Percentiles rank a stretch among this genome's conserved stretches.
phyloP scores from a whole-genome alignment of 30 jellyfish, hydroid and myxozoan species.

The Pelagia noctiluca region DNA sequence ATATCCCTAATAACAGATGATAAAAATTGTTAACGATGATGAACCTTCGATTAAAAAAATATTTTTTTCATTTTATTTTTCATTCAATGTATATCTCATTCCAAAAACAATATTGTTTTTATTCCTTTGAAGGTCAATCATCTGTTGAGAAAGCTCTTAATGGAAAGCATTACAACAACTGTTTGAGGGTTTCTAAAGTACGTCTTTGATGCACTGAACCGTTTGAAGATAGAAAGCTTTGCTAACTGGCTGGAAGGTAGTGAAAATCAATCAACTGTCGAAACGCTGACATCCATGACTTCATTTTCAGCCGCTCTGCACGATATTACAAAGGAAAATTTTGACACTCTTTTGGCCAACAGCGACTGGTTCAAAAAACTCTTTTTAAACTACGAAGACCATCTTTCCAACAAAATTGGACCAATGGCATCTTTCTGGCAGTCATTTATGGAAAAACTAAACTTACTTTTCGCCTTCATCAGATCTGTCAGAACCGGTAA shows the following conservation, averaged over 20 bases:
- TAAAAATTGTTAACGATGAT: conserved; percentile 1
- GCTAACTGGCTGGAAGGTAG: conserved; percentile 7
- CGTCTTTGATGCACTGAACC: conserved; percentile 38
- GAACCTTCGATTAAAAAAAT: neutral
- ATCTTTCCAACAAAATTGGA: conserved; percentile 1
- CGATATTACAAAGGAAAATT: neutral
- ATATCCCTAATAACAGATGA: too few relatives aligned
- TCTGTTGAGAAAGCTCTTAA: conserved; percentile 30
- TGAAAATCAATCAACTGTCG: neutral
- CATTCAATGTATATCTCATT: neutral
- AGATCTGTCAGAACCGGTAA: conserved; percentile 35
- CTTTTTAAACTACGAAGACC: neutral
- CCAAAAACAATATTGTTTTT: neutral
- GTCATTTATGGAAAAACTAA: conserved; percentile 38
- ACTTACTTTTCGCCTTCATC: conserved; percentile 16
- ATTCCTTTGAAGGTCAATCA: neutral
- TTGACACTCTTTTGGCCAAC: conserved; percentile 1
- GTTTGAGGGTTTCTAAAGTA: conserved; percentile 23
- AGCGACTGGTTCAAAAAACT: neutral
- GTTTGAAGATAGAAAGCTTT: conserved; percentile 19
- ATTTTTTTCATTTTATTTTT: neutral
- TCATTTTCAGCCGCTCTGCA: neutral
- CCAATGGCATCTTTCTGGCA: conserved; percentile 45
- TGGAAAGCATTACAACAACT: conserved; percentile 65
- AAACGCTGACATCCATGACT: neutral